Base-by-base conservation (phyloP, 35 echinoderm and acorn worm species). In the Strongylocentrotus purpuratus region DNA sequence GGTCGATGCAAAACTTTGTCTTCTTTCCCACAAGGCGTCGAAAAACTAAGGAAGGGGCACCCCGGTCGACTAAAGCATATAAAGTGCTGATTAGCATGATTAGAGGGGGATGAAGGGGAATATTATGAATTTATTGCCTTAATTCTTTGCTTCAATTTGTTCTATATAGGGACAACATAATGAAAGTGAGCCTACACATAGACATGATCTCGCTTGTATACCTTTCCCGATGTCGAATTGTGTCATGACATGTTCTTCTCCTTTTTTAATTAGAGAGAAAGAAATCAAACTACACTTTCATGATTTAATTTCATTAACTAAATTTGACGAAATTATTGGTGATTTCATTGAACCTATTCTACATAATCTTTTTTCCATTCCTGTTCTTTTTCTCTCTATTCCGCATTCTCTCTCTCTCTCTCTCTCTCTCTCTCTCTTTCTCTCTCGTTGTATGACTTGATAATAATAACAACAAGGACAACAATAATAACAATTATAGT, bases 71-170 rank as follows among this genome's bases (percentile, higher is more conserved):
- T 22, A 7, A 8, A 78, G 65, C 20, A 78, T 78, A 78, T 78
- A 78, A 78, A 78, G 65, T 78, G 65, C 65, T 78, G 65, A 78
- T 78, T 55, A 55, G 15, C 50, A 55, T 55, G 50, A 55, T 55
- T 78, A 78, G 20, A n/a, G 65, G 20, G 65, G 65, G 65, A 78
- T 28, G 65, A 78, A 78, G 65, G 65, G 65, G 65, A 78, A 78
- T 78, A n/a, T 78, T 78, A 78, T 78, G 65, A 78, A 78, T 78
- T 78, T 78, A 78, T 78, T 78, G 65, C 20, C 65, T 78, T 78
- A 78, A 28, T 78, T 78, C 28, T 28, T 78, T 55, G 10, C 50
- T 55, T 55, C 10, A 41, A 41, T 55, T 55, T 15, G 10, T 55
- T 55, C 50, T 55, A 55, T 55, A 55, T 12, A 55, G 15, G 15